Base-by-base conservation (phyloP, 2,113 vertebrate genomes). In the Condylura cristata region DNA sequence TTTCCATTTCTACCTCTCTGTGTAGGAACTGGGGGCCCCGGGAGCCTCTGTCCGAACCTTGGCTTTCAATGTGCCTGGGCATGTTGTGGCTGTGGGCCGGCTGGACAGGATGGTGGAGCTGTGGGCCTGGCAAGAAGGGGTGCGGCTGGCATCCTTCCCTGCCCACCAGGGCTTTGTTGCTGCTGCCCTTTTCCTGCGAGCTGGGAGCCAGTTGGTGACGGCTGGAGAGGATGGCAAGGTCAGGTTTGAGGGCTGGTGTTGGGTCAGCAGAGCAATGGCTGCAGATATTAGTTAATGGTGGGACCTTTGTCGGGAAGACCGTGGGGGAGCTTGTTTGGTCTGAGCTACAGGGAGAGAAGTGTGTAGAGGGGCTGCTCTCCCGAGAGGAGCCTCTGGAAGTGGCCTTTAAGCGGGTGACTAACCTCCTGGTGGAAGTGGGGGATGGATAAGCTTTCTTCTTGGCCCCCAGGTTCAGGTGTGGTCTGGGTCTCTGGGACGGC, bases 201-300 rank as follows among this genome's bases (percentile, higher is more conserved):
- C 96, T 6, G 98, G 98, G n/a, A 74, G 94, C 41, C 94, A 97
- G 90, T 98, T 99, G 60, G 95, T 99, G 90, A 99, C 97, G 0
- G 98, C 98, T 0, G 99, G 99, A 89, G 97, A 98, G 2, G 99
- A 99, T 82, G 95, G 98, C 95, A 98, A 93, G 98, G 99, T 99
- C 39, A 91, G 81, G 20, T 8, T 32, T 2, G 46, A 58, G 72
- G 18, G 30, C 51, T 51, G 28, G 53, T 7, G 17, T 53, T 6
- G 24, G 70, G 60, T 1, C 8, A 12, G 0, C 0, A 65, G 58
- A 10, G 32, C 37, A 30, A 34, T 86, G 65, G 24, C 1, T 3
- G 44, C 41, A 41, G 13, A 28, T 84, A 5, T 46, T 71, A 9
- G 10, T 13, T 11, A 32, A 32, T 30, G 22, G 30, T 11, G 17